Evolutionary conservation across 2,888 invertebrate genomes (phyloP).

Genomic region (Acanthosepion lycidas): DNA sequence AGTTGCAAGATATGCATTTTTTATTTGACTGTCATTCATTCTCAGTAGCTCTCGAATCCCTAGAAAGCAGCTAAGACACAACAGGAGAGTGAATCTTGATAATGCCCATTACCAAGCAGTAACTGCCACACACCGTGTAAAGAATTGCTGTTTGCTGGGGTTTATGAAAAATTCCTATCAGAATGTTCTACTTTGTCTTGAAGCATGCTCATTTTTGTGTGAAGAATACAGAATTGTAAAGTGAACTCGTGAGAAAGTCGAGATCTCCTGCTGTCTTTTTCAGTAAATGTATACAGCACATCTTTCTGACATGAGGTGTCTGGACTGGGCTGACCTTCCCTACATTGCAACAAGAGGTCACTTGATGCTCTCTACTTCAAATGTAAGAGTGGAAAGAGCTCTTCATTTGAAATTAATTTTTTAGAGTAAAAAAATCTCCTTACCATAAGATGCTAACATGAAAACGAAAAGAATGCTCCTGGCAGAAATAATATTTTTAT

Average conservation of each 20-base stretch:
- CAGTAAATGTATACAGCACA: not conserved
- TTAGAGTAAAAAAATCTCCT: not conserved
- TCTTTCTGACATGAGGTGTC: not conserved
- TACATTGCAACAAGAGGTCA: not conserved
- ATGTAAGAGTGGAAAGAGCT: not conserved
- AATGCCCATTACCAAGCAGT: no score
- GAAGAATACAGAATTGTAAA: not conserved
- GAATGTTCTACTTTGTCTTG: not conserved
- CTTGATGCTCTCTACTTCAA: not conserved
- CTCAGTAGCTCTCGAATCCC: no score
- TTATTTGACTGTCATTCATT: no score
- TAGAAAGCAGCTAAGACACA: no score
- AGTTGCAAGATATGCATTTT: no score
- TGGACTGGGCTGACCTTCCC: not conserved
- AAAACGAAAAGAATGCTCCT: not conserved
- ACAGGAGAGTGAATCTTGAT: no score
- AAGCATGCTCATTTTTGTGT: not conserved
- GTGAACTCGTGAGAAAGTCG: not conserved
- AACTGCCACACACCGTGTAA: no score
- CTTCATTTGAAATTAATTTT: not conserved
- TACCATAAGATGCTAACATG: not conserved
- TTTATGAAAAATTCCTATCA: not conserved
- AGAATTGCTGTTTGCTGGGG: not conserved
- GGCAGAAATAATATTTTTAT: not conserved
- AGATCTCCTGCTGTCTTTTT: not conserved